phyloP scores from a whole-genome alignment of 2,113 vertebrate genomes.

The Nanorana parkeri region DNA sequence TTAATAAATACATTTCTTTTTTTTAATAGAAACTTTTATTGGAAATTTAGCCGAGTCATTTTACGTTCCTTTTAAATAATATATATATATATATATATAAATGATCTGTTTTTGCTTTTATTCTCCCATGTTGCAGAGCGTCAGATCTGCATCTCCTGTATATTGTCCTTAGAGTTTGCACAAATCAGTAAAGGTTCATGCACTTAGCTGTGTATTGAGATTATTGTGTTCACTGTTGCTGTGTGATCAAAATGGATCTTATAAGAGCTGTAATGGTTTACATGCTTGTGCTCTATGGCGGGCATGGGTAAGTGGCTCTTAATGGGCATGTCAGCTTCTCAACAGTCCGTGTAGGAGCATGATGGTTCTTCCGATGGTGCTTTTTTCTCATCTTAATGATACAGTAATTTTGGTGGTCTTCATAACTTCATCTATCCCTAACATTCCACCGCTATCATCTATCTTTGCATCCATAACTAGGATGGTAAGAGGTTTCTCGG shows the following conservation, averaged over 20 bases:
- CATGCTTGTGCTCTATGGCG: constrained; percentile 96
- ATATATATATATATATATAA: no score
- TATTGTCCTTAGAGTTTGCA: constrained; percentile 99
- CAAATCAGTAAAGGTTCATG: constrained; percentile 99
- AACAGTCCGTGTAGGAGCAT: constrained; percentile 93
- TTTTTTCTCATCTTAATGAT: constrained; percentile 99
- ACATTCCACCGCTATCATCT: constrained; percentile 86
- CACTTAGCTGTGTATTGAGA: constrained; percentile 99
- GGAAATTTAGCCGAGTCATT: constrained; percentile 96
- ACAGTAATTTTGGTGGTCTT: constrained; percentile 99
- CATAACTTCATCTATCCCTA: constrained; percentile 97
- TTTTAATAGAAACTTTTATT: constrained; percentile 97
- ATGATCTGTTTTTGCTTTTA: constrained; percentile 78
- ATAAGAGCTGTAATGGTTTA: constrained; percentile 98
- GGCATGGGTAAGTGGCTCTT: constrained; percentile 97
- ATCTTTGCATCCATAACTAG: constrained; percentile 87
- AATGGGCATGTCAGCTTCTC: constrained; percentile 90
- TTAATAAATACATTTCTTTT: constrained; percentile 99
- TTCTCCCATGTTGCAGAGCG: constrained; percentile 73
- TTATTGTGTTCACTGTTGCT: constrained; percentile 93
- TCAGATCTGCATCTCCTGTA: constrained; percentile 99
- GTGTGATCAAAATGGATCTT: constrained; percentile 97
- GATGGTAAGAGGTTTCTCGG: constrained; percentile 93
- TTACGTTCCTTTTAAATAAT: constrained; percentile 79
- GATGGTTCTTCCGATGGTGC: constrained; percentile 96